These are phyloP conservation scores for Arvicanthis niloticus DNA, from an alignment of 2,113 vertebrate species.

Conservation along the genomic window DNA sequence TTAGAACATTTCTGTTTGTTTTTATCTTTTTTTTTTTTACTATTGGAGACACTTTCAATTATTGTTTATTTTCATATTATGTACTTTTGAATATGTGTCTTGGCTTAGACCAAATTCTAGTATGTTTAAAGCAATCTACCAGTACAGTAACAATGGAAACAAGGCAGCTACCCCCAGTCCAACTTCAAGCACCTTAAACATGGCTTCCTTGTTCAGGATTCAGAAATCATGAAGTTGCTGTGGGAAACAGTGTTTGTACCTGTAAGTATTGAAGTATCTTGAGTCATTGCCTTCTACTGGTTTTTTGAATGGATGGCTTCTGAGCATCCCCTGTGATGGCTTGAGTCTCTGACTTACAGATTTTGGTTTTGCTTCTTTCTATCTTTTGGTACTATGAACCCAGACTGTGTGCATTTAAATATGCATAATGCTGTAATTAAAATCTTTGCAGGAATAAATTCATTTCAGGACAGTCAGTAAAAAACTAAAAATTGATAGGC, in stretches of 20 bases:
- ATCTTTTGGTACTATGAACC: background rate
- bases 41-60: background rate
- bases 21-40: constrained; percentile 22
- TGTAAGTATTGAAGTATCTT: background rate
- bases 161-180: background rate
- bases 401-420: constrained; percentile 6
- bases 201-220: background rate
- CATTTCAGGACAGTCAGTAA: background rate
- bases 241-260: background rate
- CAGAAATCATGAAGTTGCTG: background rate
- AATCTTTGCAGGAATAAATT: constrained; percentile 9
- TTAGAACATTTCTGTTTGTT: background rate
- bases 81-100: background rate
- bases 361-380: background rate
- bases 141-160: background rate
- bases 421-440: constrained; percentile 17
- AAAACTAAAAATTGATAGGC: background rate
- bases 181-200: background rate
- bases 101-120: background rate
- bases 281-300: background rate
- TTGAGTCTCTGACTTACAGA: background rate
- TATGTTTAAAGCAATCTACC: background rate
- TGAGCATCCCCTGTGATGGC: background rate
- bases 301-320: background rate
- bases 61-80: background rate